Conservation (phyloP, 2,113 vertebrate species). For the Pterophyllum scalare region DNA sequence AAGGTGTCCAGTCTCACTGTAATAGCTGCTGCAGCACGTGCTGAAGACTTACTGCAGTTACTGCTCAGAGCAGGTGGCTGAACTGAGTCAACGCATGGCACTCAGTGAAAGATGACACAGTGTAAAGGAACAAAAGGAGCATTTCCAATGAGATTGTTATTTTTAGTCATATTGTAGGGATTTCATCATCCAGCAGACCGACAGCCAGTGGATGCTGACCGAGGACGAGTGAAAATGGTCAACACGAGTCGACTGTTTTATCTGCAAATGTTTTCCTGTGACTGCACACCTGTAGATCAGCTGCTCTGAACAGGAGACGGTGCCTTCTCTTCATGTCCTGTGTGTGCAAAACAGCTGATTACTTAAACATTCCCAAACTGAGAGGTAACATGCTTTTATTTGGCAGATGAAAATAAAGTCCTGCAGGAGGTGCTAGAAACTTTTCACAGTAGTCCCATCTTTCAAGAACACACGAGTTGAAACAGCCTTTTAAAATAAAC, state of each 20-base stretch:
- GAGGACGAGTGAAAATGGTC: not conserved
- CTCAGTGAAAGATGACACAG: not conserved
- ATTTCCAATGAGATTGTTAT: not conserved
- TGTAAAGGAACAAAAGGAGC: not conserved
- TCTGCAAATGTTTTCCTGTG: not conserved
- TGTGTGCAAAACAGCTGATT: not conserved
- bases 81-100: not conserved
- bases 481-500: not conserved
- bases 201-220: not conserved
- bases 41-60: not conserved
- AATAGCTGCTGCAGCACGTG: not conserved
- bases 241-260: rapidly evolving
- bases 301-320: not conserved
- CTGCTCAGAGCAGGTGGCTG: not conserved
- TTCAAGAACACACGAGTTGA: not conserved
- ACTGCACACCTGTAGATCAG: not conserved
- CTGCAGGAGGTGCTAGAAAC: not conserved
- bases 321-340: not conserved
- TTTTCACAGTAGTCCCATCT: too few species aligned
- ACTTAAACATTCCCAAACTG: not conserved
- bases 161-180: not conserved
- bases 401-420: not conserved
- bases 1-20: not conserved
- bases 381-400: not conserved
- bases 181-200: not conserved